These are phyloP conservation scores for Aphelenchoides fujianensis DNA, from an alignment of 1,140 invertebrate species.

Conservation along the genomic window DNA sequence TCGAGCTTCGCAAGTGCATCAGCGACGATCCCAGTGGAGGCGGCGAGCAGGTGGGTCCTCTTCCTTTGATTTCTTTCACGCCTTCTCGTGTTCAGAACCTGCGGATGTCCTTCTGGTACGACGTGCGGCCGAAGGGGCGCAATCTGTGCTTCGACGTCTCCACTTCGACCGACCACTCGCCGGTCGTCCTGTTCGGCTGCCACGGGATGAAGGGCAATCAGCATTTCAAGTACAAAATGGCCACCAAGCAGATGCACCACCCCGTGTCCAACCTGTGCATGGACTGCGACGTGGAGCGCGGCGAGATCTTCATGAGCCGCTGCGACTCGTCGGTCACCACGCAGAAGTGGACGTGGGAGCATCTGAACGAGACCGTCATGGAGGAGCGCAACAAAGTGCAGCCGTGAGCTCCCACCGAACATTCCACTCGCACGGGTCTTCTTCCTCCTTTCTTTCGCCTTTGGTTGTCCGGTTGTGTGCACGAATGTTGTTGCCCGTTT, in stretches of 20 bases:
- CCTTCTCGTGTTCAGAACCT: constrained; percentile 68
- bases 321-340: constrained; percentile 71
- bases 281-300: constrained; percentile 71
- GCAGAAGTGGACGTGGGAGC: constrained; percentile 77
- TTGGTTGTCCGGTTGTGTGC: too few relatives aligned
- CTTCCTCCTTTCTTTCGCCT: too few relatives aligned
- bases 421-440: too few relatives aligned
- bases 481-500: too few relatives aligned
- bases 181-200: constrained; percentile 74
- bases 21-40: constrained; percentile 67
- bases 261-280: constrained; percentile 72
- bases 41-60: constrained; percentile 67
- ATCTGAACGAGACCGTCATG: constrained; percentile 70
- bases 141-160: constrained; percentile 87
- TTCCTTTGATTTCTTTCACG: too few relatives aligned
- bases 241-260: constrained; percentile 73
- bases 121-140: constrained; percentile 76
- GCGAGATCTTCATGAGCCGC: constrained; percentile 72
- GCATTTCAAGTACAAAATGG: constrained; percentile 79
- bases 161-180: constrained; percentile 71
- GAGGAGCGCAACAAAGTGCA: constrained; percentile 24
- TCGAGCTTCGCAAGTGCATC: constrained; percentile 70
- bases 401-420: too few relatives aligned
- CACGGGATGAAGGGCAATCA: constrained; percentile 87
- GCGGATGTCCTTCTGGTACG: constrained; percentile 83